Conservation (phyloP, 2,797 vertebrate species). For the Coregonus sp. region DNA sequence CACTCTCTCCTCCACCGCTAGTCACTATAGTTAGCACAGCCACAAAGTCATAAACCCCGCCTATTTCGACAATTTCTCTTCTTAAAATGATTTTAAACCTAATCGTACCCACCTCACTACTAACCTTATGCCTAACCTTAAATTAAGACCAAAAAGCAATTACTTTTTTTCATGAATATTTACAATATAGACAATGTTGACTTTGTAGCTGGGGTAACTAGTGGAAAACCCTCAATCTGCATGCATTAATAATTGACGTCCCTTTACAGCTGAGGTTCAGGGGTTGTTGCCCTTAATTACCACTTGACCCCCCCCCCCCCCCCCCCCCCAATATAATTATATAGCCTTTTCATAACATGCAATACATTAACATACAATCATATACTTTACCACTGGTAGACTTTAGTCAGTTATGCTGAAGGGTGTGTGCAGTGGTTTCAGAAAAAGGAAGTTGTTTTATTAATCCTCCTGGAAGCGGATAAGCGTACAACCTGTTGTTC, state of each 20-base stretch:
- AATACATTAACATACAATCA: not conserved
- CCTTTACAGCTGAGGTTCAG: constrained; percentile 22
- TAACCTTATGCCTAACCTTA: too few species aligned
- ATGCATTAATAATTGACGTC: constrained; percentile 54
- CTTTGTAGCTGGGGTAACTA: too few species aligned
- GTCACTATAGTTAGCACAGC: too few species aligned
- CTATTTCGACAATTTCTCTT: too few species aligned
- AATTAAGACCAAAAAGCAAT: too few species aligned
- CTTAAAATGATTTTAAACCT: too few species aligned
- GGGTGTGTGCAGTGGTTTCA: not conserved
- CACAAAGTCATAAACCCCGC: too few species aligned
- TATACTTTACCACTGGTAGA: not conserved
- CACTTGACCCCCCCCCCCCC: not conserved
- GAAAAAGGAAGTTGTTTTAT: not conserved
- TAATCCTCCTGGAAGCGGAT: not conserved
- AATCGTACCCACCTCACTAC: too few species aligned
- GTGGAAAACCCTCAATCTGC: constrained; percentile 8
- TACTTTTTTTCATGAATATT: too few species aligned
- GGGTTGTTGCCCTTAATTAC: constrained; percentile 12
- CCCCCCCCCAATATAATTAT: not conserved
- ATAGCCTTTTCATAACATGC: not conserved
- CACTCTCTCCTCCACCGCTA: not conserved
- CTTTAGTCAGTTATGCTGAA: not conserved
- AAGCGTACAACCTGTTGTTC: not conserved
- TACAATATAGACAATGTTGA: too few species aligned